These are phyloP conservation scores for Solea solea DNA, from an alignment of 2,113 vertebrate genomes.

Conservation along the genomic window DNA sequence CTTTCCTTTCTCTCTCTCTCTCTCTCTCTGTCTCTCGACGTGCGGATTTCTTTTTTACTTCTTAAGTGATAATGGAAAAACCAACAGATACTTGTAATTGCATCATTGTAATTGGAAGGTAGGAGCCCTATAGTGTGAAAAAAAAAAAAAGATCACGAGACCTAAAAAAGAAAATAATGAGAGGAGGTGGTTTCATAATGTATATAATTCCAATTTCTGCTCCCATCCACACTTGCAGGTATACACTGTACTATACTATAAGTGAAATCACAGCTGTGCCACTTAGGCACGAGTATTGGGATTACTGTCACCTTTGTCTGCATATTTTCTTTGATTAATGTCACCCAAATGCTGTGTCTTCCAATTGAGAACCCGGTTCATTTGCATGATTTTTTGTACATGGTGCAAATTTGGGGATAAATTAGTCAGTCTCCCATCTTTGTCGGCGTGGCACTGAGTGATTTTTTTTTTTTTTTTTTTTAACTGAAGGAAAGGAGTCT, in stretches of 20 bases:
- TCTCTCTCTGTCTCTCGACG: constrained; percentile 22
- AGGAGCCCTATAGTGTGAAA: constrained; percentile 70
- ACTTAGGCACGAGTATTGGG: constrained; percentile 79
- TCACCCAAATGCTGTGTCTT: constrained; percentile 86
- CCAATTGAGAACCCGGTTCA: constrained; percentile 82
- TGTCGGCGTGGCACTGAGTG: constrained; percentile 78
- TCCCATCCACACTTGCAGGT: constrained; percentile 24
- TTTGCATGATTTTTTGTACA: constrained; percentile 89
- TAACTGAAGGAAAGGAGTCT: constrained; percentile 65
- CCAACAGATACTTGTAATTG: constrained; percentile 69
- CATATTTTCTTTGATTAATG: constrained; percentile 88
- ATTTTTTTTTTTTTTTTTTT: constrained; percentile 35
- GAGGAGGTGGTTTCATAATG: constrained; percentile 56
- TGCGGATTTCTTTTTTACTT: constrained; percentile 32
- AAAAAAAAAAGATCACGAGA: constrained; percentile 57
- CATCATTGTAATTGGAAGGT: constrained; percentile 63
- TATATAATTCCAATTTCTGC: constrained; percentile 63
- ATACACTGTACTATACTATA: constrained; percentile 61
- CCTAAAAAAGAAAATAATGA: constrained; percentile 76
- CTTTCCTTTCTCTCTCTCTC: constrained; percentile 27
- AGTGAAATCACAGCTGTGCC: constrained; percentile 74
- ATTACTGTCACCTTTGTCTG: constrained; percentile 86
- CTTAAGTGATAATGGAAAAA: constrained; percentile 74
- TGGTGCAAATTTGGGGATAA: constrained; percentile 82
- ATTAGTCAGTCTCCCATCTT: constrained; percentile 81